Conservation (phyloP, 2,113 vertebrate species). For the Limnothrissa miodon region DNA sequence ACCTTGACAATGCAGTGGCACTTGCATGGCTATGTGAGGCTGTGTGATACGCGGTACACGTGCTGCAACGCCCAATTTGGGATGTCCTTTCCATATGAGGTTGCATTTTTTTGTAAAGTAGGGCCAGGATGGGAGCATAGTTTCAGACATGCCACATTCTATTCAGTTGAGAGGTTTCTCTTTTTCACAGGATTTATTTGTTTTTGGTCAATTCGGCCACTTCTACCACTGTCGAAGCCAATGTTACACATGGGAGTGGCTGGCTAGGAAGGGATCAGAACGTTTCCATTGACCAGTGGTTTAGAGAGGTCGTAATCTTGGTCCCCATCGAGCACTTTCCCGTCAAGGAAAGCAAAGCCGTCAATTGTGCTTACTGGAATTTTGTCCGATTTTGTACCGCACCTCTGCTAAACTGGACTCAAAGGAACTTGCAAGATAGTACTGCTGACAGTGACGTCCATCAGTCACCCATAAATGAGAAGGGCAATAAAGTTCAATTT, state of each 20-base stretch:
- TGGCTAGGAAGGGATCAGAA: slow-evolving; percentile 60
- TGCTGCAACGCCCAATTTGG: background rate
- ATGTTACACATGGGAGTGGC: slow-evolving; percentile 59
- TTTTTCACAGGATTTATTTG: slow-evolving; percentile 66
- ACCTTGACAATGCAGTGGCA: background rate
- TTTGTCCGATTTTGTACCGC: slow-evolving; percentile 53
- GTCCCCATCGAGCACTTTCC: slow-evolving; percentile 70
- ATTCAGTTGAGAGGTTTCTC: slow-evolving; percentile 55
- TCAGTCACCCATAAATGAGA: slow-evolving; percentile 43
- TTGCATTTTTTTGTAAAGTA: background rate
- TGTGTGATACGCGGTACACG: background rate
- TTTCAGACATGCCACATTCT: slow-evolving; percentile 49
- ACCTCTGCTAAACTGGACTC: slow-evolving; percentile 49
- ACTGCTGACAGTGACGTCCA: slow-evolving; percentile 52
- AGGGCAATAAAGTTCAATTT: slow-evolving; percentile 59
- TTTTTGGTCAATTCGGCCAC: slow-evolving; percentile 68
- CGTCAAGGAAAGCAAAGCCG: slow-evolving; percentile 66
- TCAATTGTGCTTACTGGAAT: slow-evolving; percentile 70
- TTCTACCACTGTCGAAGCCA: slow-evolving; percentile 60
- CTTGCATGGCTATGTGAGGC: background rate
- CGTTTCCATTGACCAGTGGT: slow-evolving; percentile 71
- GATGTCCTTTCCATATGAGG: background rate
- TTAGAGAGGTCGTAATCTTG: slow-evolving; percentile 70
- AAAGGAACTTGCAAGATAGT: slow-evolving; percentile 53
- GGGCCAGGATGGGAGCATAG: background rate